A percentile compares a stretch with the other conserved stretches of the same genome.
Conservation (phyloP, 1,140 invertebrate species). For the Cheumatopsyche charites region DNA sequence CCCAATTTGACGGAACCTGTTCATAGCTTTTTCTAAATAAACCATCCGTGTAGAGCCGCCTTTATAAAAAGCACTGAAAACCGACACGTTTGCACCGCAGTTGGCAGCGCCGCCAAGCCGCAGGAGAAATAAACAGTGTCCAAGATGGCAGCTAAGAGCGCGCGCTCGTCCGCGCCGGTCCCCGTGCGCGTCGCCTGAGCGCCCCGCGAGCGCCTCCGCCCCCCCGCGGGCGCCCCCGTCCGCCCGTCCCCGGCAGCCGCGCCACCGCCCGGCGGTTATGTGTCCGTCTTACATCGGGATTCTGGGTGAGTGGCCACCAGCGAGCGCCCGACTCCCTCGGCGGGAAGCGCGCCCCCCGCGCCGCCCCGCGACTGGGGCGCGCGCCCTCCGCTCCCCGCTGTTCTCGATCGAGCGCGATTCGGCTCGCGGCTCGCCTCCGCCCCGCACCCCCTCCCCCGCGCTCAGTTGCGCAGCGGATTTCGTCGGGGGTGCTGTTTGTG, state of each 20-base stretch:
- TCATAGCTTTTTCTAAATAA: no score
- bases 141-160: background rate
- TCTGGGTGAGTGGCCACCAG: constrained; percentile 62
- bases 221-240: no score
- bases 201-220: background rate
- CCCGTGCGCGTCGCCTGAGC: background rate
- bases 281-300: constrained; percentile 75
- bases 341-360: background rate
- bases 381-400: background rate
- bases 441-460: background rate
- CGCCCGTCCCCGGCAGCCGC: background rate
- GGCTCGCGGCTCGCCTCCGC: background rate
- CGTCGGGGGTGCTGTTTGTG: no score
- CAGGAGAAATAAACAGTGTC: constrained; percentile 10
- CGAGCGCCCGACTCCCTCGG: background rate
- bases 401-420: background rate
- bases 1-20: no score
- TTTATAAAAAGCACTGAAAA: background rate
- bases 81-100: background rate
- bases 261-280: constrained; percentile 63
- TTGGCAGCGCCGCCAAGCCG: background rate
- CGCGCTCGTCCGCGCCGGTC: background rate
- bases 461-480: no score
- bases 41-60: no score
- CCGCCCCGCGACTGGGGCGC: background rate